These are phyloP conservation scores for Bovichtus diacanthus DNA, from an alignment of 2,797 vertebrate genomes.

Conservation along the genomic window DNA sequence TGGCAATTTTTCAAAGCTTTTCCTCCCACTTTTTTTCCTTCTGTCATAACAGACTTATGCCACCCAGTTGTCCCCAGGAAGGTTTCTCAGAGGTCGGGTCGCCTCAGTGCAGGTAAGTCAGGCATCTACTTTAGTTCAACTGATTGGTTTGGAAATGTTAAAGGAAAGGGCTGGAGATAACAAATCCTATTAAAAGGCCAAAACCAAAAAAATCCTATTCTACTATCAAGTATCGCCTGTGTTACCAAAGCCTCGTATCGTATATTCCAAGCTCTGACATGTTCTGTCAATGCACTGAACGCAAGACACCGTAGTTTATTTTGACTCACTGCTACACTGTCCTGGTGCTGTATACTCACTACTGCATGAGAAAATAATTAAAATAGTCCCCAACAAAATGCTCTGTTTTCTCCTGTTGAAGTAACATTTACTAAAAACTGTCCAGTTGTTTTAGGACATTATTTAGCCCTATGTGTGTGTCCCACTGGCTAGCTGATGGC, in stretches of 20 bases:
- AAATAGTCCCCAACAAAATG: neutral
- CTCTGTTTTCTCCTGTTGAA: neutral
- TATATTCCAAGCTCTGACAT: too few relatives aligned
- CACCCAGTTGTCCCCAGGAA: constrained; percentile 89
- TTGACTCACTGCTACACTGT: neutral
- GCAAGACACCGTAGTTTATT: neutral
- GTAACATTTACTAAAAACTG: neutral
- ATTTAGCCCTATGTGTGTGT: neutral
- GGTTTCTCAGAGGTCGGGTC: constrained; percentile 90
- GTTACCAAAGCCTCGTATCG: neutral
- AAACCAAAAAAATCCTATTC: neutral
- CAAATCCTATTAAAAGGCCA: neutral
- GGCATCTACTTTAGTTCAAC: neutral
- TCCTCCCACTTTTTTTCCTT: constrained; percentile 80
- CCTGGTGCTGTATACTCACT: neutral
- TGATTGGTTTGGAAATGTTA: neutral
- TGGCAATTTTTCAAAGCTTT: constrained; percentile 83
- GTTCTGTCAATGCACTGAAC: too few relatives aligned
- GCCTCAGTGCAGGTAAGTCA: constrained; percentile 91
- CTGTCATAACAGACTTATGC: constrained; percentile 86
- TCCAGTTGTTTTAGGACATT: neutral
- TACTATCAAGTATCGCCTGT: neutral
- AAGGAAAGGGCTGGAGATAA: neutral
- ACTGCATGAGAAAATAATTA: neutral
- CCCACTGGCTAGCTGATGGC: too few relatives aligned